phyloP scores from a whole-genome alignment of 1,140 invertebrate genomes.

The Dendrolimus punctatus region DNA sequence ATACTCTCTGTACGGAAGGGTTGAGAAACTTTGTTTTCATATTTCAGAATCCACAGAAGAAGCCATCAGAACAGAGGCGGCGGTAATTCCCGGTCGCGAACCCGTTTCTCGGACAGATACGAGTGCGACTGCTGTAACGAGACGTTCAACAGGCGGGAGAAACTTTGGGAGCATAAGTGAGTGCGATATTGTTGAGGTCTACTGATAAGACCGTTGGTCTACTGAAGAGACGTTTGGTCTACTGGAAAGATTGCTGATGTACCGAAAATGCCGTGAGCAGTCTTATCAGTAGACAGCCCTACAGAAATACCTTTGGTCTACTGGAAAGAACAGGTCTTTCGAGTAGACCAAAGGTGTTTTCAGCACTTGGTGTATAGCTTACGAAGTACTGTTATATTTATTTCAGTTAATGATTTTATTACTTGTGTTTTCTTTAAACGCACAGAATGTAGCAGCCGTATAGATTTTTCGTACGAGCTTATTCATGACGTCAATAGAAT shows the following conservation, averaged over 20 bases:
- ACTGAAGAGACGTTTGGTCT: slow-evolving; percentile 5
- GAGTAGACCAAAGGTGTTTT: background rate
- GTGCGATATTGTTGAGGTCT: slow-evolving; percentile 12
- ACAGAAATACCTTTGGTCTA: background rate
- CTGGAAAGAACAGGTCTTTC: background rate
- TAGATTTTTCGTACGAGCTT: too few species aligned
- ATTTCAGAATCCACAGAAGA: slow-evolving; percentile 54
- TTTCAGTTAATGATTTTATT: too few species aligned
- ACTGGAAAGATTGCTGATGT: slow-evolving; percentile 5
- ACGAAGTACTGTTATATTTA: too few species aligned
- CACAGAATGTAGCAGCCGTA: too few species aligned
- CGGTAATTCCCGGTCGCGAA: slow-evolving; percentile 28
- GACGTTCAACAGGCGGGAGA: slow-evolving; percentile 59
- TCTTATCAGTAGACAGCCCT: background rate
- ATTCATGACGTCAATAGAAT: too few species aligned
- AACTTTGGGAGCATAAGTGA: slow-evolving; percentile 63
- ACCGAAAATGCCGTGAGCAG: too few species aligned
- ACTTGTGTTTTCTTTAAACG: too few species aligned
- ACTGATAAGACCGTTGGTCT: slow-evolving; percentile 11
- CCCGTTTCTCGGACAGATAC: slow-evolving; percentile 47
- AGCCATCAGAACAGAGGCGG: slow-evolving; percentile 46
- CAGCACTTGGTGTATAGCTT: too few species aligned
- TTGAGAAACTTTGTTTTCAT: background rate
- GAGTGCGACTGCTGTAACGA: slow-evolving; percentile 65
- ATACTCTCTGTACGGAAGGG: too few species aligned